Percentiles rank a stretch among this genome's conserved stretches.
These are phyloP conservation scores for Trematomus bernacchii DNA, from an alignment of 2,797 vertebrate genomes.

Conservation along the genomic window DNA sequence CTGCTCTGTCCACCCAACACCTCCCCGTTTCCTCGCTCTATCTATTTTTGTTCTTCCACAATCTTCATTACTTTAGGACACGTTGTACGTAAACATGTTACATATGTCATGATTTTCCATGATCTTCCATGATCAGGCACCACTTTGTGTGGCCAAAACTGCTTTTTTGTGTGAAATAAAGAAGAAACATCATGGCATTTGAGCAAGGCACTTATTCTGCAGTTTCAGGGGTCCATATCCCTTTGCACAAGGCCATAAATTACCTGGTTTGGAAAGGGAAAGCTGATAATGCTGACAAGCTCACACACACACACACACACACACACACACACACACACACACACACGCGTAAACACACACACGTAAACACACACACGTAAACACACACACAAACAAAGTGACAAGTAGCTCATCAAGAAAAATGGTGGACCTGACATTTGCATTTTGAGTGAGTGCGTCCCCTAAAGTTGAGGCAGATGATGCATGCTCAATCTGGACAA, in stretches of 20 bases:
- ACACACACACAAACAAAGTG: conserved; percentile 35
- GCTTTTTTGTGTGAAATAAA: no score
- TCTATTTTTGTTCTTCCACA: conserved; percentile 1
- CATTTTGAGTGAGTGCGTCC: conserved; percentile 71
- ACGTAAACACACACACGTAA: conserved; percentile 14
- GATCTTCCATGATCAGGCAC: not conserved
- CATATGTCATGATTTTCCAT: not conserved
- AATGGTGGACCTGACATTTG: conserved; percentile 59
- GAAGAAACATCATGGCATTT: not conserved
- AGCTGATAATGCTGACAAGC: conserved; percentile 62
- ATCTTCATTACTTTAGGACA: conserved; percentile 3
- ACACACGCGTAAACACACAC: not conserved
- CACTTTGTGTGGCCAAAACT: not conserved
- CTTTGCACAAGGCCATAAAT: conserved; percentile 4
- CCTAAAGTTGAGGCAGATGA: conserved; percentile 66
- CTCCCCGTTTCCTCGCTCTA: conserved; percentile 16
- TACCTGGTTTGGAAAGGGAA: conserved; percentile 32
- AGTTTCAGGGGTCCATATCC: conserved; percentile 20
- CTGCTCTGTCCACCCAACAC: conserved; percentile 43
- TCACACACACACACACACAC: conserved; percentile 36
- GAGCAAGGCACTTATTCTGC: conserved; percentile 18
- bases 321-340: conserved; percentile 2
- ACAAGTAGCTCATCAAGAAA: conserved; percentile 65
- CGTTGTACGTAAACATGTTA: not conserved
- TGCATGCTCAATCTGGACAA: conserved; percentile 65